Conservation (phyloP, 2,113 vertebrate species). For the Apodemus speciosus region DNA sequence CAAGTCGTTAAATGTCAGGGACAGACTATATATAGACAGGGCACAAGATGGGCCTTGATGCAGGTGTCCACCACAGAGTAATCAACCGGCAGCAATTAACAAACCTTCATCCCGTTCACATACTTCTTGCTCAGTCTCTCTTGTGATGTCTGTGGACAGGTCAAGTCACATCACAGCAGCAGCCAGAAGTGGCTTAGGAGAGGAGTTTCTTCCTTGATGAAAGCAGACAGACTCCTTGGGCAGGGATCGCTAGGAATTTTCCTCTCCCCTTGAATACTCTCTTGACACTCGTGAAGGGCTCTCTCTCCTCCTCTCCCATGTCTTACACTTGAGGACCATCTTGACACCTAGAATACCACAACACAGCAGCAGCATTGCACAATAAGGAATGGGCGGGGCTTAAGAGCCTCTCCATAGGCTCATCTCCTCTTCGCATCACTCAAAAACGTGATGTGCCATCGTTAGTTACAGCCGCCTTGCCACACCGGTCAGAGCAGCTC, state of each 20-base stretch:
- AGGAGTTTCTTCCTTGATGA: background rate
- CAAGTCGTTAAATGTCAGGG: background rate
- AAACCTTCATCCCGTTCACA: background rate
- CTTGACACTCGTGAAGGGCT: too few species aligned
- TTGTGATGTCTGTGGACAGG: background rate
- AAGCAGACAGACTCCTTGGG: background rate
- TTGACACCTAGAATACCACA: background rate
- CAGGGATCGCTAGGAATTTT: background rate
- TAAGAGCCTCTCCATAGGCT: background rate
- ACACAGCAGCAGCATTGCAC: background rate
- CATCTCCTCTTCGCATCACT: too few species aligned
- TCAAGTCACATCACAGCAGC: background rate
- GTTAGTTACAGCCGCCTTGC: background rate
- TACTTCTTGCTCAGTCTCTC: background rate
- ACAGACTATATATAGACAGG: rapidly evolving
- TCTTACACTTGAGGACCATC: background rate
- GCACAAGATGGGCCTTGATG: background rate
- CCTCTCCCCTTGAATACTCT: background rate
- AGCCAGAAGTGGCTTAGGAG: background rate
- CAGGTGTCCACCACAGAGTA: background rate
- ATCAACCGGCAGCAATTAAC: background rate
- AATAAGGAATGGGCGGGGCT: background rate
- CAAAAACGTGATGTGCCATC: background rate
- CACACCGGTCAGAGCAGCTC: background rate
- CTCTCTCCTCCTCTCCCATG: background rate